These are phyloP conservation scores for Odontomyia ornata DNA, from an alignment of 2,888 invertebrate species.

Conservation along the genomic window DNA sequence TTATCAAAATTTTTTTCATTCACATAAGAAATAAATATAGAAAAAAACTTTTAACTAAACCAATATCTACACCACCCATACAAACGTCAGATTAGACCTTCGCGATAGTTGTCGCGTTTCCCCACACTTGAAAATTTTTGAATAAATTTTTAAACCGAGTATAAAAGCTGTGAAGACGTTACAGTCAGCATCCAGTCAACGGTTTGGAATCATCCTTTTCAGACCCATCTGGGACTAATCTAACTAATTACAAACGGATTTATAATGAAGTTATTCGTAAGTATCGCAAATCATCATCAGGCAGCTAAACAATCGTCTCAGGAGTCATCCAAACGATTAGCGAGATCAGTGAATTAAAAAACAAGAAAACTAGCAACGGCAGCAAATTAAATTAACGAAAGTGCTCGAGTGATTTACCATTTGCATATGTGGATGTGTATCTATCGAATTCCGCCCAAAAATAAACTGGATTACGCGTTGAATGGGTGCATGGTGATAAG, in stretches of 20 bases:
- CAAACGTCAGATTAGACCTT: conserved; percentile 42
- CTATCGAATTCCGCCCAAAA: conserved; percentile 14
- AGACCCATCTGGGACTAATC: conserved; percentile 41
- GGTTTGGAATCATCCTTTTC: conserved; percentile 45
- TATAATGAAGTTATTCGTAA: conserved; percentile 40
- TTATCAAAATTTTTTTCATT: conserved; percentile 15
- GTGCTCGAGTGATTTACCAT: conserved; percentile 35
- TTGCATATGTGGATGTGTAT: conserved; percentile 32
- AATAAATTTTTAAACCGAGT: conserved; percentile 41
- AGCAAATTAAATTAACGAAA: not conserved
- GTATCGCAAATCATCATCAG: conserved; percentile 25
- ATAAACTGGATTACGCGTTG: conserved; percentile 38
- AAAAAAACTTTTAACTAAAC: conserved; percentile 8
- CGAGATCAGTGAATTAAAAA: not conserved
- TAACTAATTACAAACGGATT: conserved; percentile 31
- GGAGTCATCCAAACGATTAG: not conserved
- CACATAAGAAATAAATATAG: not conserved
- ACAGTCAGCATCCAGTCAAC: conserved; percentile 40
- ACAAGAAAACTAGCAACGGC: too few species aligned
- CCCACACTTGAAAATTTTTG: conserved; percentile 33
- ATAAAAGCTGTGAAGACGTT: conserved; percentile 43
- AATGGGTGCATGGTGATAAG: conserved; percentile 5
- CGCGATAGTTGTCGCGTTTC: conserved; percentile 36
- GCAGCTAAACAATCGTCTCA: too few species aligned
- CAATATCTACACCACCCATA: conserved; percentile 36